Evolutionary conservation across 1,140 invertebrate genomes (phyloP), one percentile per base, ranked within the genome.

Genomic region (Drosophila leontia): DNA sequence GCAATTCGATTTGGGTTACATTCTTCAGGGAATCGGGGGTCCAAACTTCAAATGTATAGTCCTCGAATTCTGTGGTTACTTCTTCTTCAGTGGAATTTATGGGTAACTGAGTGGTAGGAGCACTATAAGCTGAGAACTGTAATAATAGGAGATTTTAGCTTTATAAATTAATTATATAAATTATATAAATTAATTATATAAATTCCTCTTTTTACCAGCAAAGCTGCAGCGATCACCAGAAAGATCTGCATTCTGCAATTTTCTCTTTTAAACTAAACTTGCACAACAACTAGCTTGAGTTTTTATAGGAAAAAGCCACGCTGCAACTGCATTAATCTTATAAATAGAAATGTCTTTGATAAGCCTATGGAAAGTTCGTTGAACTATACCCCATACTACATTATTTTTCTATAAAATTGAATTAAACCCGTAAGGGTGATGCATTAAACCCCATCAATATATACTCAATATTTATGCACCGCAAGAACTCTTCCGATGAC

Each of bases 381-480:
- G 11, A 1, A 35, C 1, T 13, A 12, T 53, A 19, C 1, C 3
- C 4, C 3, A 3, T 53, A 35, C 3, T 11, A 5, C 2, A 6
- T 5, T 12, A 12, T 45, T 15, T 29, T 51, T 34, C 0, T 7
- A 34, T 51, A 3, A 6, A 51, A 19, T 35, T 23, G 19, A 19
- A 19, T 19, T 19, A 19, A 23, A 23, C 23, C 2, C 23, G 23
- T 23, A 2, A 2, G 8, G 11, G 35, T 19, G 3, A 19, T 8
- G 1, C 13, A 19, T 39, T 34, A 1, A 6, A 51, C 9, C 2
- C 29, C 32, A 45, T 63, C 42, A 37, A 67, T 65, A n/a, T 17
- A 29, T 19, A 50, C 64, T 65, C 26, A 23, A 41, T 47, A 64
- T 67, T 51, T 69, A 35, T 50, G 34, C 44, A 48, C 26, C 35